Base-by-base conservation (phyloP, 1,140 invertebrate genomes). In the Doryteuthis pealeii region DNA sequence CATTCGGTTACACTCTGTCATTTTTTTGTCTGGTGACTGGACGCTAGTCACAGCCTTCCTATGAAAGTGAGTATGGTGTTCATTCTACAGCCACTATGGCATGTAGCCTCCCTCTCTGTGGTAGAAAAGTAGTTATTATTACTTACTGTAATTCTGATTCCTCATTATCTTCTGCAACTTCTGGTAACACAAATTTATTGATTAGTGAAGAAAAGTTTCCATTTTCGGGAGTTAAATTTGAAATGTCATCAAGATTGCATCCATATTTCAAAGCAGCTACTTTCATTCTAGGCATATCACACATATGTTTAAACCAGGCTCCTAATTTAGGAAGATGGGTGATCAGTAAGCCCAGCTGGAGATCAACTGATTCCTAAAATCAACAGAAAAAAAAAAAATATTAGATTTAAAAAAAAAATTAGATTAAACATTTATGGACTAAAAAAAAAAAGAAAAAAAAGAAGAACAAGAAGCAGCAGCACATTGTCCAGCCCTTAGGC, bases 291-390 rank as follows among this genome's bases (percentile, higher is more conserved):
- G 81, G 77, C 62, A 86, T 58, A 15, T 72, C 70, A 33, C 72
- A 58, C 78, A 85, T 82, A 76, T 85, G 82, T 70, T 65, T 28
- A 49, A 81, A 74, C 84, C 84, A 86, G 54, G 75, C 71, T n/a
- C 80, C 32, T 33, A 85, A 75, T 8, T 70, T 74, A 14, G 81
- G 80, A 43, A 84, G 31, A 65, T 79, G 65, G 1, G 73, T 32
- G 18, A 12, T 26, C 1, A 82, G 32, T 26, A 14, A 54, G 40
- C 10, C 14, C 6, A 73, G 65, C 28, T 76, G 72, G 73, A 83
- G 81, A 33, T 62, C 58, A 43, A 76, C 40, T 71, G 70, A 76
- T 72, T 77, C 58, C 76, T 76, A 30, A 58, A 73, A 74, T 28
- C 10, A 66, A 58, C 68, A 35, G 54, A 26, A 66, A 22, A 62